Evolutionary conservation across 2,797 vertebrate genomes (phyloP), one percentile per base, ranked within the genome.

Genomic region (Halcyon smyrnensis): DNA sequence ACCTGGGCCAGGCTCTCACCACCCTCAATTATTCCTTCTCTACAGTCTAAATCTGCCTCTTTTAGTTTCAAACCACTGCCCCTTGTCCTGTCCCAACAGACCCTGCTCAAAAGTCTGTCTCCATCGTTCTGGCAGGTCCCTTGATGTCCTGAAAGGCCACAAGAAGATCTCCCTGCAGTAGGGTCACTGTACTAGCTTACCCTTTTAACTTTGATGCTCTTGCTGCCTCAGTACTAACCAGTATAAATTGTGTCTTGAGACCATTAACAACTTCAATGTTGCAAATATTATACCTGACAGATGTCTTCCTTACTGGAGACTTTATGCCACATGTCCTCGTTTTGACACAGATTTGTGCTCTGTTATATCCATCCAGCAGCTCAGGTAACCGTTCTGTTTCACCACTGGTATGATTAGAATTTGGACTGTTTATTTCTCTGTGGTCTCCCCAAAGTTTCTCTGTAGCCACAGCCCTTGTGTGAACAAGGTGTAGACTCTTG

Each of bases 401-500:
- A 15, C 36, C 36, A 4, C 25, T 36, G 20, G 12, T 27, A n/a
- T 17, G 24, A 16, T 53, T 69, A 69, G 74, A 45, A 39, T 21
- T 74, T 76, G 62, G 34, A 9, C 0, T 28, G 2, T 11, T 71
- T 86, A 18, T 50, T 69, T 80, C 50, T 76, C 54, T 65, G 64
- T 80, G 65, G 15, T 50, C 51, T 93, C 32, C 46, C 43, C 41
- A 8, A 10, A 56, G 50, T 34, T 68, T 11, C 45, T 71, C 59
- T 0, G 0, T 77, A 80, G 56, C 60, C 43, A 51, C n/a, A 78
- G 68, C 12, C 12, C 32, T 84, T 0, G 0, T 46, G 32, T 51
- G 69, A 84, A 25, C 50, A 67, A 59, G 8, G 12, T 15, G 9
- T 8, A 6, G 27, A 64, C n/a, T 57, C 46, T 62, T 32, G 32